Evolutionary conservation across 2,797 vertebrate genomes (phyloP), one percentile per base, ranked within the genome.

Genomic region (Lophotriccus pileatus): DNA sequence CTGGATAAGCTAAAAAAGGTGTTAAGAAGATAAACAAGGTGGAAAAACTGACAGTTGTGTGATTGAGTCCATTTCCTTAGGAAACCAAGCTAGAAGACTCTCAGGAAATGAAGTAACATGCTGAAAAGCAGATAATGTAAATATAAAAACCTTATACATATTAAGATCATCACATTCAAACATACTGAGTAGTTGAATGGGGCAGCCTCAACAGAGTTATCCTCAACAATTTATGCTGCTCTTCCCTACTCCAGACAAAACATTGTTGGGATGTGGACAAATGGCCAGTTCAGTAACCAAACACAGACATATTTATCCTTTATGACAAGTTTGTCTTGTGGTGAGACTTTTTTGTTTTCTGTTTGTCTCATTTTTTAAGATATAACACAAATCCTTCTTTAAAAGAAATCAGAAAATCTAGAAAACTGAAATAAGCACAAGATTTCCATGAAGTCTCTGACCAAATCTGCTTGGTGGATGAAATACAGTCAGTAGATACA

Each of bases 141-240:
- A 41, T 50, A 20, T 24, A 86, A 46, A 20, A 22, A 86, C 50
- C 50, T 52, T 52, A 52, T 19, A 36, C 12, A 17, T 15, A 24
- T 22, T 7, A 36, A 44, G 32, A 73, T 30, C 23, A 79, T 16
- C 20, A 9, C 18, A 20, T 27, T 79, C 32, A 41, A 87, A 60
- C 7, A 16, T 5, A 67, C 0, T 6, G 52, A 59, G 44, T 17
- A 52, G 18, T 10, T 39, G 12, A 32, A 30, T 7, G 4, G 23
- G 23, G 23, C 64, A 79, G 66, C 36, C 12, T 62, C 25, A 74
- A 37, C 63, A 73, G 44, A 36, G 7, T 41, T 58, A 49, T n/a
- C 39, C 47, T 69, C 72, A 75, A 17, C 4, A 41, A 22, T 13
- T 36, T 13, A 18, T 0, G 10, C 8, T 56, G 44, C 28, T 64